A percentile compares a stretch with the other conserved stretches of the same genome.
phyloP scores from a whole-genome alignment of 2,113 vertebrate species.

The Echinops telfairi region DNA sequence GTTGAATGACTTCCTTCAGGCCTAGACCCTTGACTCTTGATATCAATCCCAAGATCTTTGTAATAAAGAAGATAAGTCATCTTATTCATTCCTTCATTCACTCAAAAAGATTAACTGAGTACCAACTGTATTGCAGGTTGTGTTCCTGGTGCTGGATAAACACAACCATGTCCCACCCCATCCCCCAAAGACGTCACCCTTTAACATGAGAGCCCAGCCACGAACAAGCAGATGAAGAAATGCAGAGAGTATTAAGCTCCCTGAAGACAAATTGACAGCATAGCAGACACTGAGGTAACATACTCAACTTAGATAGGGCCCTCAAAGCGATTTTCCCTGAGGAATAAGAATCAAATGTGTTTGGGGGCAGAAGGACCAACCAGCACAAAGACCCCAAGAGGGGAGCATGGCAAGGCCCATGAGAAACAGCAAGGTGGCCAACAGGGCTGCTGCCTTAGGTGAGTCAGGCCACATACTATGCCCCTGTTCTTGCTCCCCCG shows the following conservation, averaged over 20 bases:
- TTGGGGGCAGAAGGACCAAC: no score
- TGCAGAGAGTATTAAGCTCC: slow-evolving; percentile 5
- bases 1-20: neutral
- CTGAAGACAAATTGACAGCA: slow-evolving; percentile 46
- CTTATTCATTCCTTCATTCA: neutral
- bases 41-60: neutral
- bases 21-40: neutral
- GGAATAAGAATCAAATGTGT: no score
- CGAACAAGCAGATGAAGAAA: slow-evolving; percentile 6
- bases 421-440: no score
- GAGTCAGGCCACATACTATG: no score
- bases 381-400: no score
- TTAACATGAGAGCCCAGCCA: neutral
- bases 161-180: neutral
- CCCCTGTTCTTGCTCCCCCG: no score
- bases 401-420: no score
- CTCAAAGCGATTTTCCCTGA: neutral
- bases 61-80: neutral
- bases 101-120: slow-evolving; percentile 34
- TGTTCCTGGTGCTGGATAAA: neutral
- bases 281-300: neutral
- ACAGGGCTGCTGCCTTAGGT: no score
- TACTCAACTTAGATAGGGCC: neutral
- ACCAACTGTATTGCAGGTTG: neutral
- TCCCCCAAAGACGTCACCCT: neutral